Evolutionary conservation across 2,113 vertebrate species (phyloP).

Genomic region (Lates calcarifer): DNA sequence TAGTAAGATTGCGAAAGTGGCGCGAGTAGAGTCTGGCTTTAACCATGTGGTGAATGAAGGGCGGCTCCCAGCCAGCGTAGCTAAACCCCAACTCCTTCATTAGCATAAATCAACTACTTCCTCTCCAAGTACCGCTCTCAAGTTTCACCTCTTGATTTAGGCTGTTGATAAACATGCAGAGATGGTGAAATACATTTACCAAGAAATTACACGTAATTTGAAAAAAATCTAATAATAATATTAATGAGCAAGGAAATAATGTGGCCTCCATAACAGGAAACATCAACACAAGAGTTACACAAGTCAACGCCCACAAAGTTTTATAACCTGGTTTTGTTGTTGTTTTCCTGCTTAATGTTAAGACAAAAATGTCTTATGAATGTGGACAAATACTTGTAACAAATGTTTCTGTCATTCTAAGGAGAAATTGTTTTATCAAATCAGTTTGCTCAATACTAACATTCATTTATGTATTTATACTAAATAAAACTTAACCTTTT

Average conservation of each 20-base stretch:
- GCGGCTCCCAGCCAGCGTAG: slow-evolving; percentile 95
- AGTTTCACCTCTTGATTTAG: slow-evolving; percentile 47
- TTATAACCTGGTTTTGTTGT: background rate
- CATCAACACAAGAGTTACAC: background rate
- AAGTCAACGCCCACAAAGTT: slow-evolving; percentile 5
- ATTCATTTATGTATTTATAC: background rate
- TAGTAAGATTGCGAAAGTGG: slow-evolving; percentile 89
- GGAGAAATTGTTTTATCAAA: background rate
- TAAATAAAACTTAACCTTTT: background rate
- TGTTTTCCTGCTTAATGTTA: background rate
- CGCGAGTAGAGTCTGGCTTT: slow-evolving; percentile 86
- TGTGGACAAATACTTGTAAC: background rate
- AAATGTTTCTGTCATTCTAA: background rate
- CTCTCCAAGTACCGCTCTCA: slow-evolving; percentile 67
- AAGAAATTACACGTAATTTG: too few species aligned
- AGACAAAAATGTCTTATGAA: background rate
- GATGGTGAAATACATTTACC: background rate
- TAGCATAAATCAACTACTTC: slow-evolving; percentile 96
- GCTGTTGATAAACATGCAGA: slow-evolving; percentile 1
- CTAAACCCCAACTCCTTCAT: slow-evolving; percentile 91
- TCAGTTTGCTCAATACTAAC: background rate
- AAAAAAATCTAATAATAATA: background rate
- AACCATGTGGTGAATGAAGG: slow-evolving; percentile 99
- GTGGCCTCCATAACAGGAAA: background rate
- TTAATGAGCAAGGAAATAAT: background rate